Conservation (phyloP, 2,113 vertebrate genomes). For the Indri indri region DNA sequence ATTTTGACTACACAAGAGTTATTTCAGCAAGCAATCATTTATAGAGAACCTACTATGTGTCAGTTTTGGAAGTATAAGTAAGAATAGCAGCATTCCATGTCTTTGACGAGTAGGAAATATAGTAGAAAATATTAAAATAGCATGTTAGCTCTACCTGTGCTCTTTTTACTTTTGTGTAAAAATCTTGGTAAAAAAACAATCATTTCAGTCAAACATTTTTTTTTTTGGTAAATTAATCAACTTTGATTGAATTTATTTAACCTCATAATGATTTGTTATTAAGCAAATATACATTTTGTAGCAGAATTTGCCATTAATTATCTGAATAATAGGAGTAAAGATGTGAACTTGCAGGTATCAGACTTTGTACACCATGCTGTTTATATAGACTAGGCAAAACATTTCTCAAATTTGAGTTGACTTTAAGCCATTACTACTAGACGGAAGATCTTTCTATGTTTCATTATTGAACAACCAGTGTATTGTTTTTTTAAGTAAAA, state of each 20-base stretch:
- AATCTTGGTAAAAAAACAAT: neutral
- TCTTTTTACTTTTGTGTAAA: neutral
- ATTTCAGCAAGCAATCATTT: neutral
- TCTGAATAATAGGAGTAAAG: neutral
- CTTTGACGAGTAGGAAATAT: neutral
- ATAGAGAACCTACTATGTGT: neutral
- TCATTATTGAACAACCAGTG: neutral
- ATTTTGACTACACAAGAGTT: neutral
- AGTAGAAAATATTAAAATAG: neutral
- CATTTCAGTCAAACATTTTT: neutral
- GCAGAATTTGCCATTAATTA: neutral
- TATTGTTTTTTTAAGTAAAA: neutral
- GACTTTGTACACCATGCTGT: neutral
- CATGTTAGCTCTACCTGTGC: neutral
- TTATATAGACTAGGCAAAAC: neutral
- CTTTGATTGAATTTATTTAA: neutral
- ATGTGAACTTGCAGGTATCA: neutral
- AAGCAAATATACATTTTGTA: neutral
- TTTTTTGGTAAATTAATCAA: neutral
- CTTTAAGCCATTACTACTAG: neutral
- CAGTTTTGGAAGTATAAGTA: neutral
- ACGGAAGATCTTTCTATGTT: neutral
- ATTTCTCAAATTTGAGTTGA: neutral
- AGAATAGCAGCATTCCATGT: too few relatives aligned
- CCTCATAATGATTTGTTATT: neutral